Base-by-base conservation (phyloP, 2,113 vertebrate genomes). In the Benitochromis conjunctus region DNA sequence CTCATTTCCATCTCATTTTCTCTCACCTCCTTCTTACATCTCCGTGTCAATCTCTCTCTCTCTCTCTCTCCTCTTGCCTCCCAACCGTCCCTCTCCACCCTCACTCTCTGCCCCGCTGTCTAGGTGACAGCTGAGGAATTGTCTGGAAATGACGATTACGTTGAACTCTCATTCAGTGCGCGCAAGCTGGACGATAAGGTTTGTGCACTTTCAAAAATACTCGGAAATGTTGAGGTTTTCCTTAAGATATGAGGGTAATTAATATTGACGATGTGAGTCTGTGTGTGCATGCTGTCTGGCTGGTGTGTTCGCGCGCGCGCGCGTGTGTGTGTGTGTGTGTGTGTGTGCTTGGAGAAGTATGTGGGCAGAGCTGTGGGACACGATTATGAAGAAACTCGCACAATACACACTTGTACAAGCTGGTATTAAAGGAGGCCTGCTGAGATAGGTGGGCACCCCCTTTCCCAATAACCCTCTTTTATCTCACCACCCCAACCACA, bases 181-280 rank as follows among this genome's bases (percentile, higher is more conserved):
- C 96, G 98, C 80, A 99, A 99, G 95, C 95, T 99, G 81, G 99
- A 99, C 93, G 98, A 99, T 96, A 99, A 99, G 98, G 98, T 99
- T 86, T 51, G 94, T 92, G 58, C 38, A 2, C 6, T 62, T 79
- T 60, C 7, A 36, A 36, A 69, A 64, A 12, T 16, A 12, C 9
- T 51, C 1, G 8, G 26, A 31, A 81, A 60, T 43, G 12, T 31
- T 16, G 9, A 58, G 13, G 9, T 86, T 84, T 62, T 51, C 43
- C 43, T 51, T 51, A 51, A 31, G 62, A 83, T 46, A 86, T 55
- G 69, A 54, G 29, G 51, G 19, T 76, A 76, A 76, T 86, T 84
- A 31, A 60, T 84, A 79, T 62, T 69, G 58, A 53, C 76, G 21
- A 83, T 81, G 46, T 69, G 18, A 14, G 31, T 84, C 16, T 81